Conservation (phyloP, 2,888 invertebrate species). For the Spisula solida region DNA sequence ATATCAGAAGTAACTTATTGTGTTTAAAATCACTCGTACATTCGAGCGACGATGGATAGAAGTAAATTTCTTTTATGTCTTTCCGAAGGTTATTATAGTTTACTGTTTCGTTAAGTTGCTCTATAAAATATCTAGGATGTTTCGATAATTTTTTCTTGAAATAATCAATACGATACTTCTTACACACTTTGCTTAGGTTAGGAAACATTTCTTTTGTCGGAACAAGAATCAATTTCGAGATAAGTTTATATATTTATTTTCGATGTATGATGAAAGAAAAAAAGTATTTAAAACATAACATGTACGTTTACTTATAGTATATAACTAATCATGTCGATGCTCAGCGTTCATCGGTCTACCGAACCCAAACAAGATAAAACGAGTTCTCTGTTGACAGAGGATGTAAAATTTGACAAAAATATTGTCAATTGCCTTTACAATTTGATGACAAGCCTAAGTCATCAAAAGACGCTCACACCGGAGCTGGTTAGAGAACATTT, state of each 20-base stretch:
- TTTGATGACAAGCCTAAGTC: conserved; percentile 17
- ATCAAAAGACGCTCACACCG: conserved; percentile 29
- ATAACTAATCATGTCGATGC: conserved; percentile 21
- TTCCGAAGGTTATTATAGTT: not conserved
- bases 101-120: conserved; percentile 23
- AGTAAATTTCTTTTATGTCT: conserved; percentile 35
- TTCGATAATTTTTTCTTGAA: conserved; percentile 23
- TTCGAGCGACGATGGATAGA: conserved; percentile 32
- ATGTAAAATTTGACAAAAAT: conserved; percentile 30
- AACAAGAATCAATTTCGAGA: too few relatives aligned
- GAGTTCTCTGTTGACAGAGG: conserved; percentile 9
- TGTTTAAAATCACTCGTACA: conserved; percentile 20
- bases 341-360: conserved; percentile 34
- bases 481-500: conserved; percentile 29
- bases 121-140: conserved; percentile 25
- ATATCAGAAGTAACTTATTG: conserved; percentile 22
- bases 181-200: conserved; percentile 24
- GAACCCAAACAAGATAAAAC: conserved; percentile 14
- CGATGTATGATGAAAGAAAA: not conserved
- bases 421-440: conserved; percentile 37
- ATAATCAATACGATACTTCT: conserved; percentile 15
- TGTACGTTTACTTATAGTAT: not conserved
- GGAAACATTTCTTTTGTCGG: not conserved
- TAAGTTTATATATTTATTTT: conserved; percentile 1
- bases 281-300: not conserved